Percentiles rank a stretch among this genome's conserved stretches.
phyloP scores from a whole-genome alignment of 2,797 vertebrate species.

The Channa striata region DNA sequence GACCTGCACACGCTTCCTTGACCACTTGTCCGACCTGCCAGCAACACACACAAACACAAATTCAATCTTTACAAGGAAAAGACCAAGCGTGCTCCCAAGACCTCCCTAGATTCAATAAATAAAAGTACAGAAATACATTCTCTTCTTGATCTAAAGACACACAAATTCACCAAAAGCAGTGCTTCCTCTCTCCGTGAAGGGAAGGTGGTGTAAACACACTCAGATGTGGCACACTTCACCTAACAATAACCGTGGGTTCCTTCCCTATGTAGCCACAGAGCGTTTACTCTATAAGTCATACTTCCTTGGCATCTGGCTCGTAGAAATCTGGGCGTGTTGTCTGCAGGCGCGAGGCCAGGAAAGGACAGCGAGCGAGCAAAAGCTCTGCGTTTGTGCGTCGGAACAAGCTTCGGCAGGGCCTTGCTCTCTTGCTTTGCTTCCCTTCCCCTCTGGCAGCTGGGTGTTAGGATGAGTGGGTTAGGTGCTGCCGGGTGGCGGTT shows the following conservation, averaged over 20 bases:
- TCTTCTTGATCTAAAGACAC: conserved; percentile 49
- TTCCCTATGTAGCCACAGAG: conserved; percentile 28
- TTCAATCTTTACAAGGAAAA: conserved; percentile 40
- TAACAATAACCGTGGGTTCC: conserved; percentile 70
- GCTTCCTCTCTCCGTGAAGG: conserved; percentile 37
- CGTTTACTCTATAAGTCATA: conserved; percentile 26
- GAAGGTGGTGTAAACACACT: conserved; percentile 66
- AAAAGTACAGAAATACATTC: conserved; percentile 26
- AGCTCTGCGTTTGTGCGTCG: neutral
- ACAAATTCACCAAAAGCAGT: conserved; percentile 11
- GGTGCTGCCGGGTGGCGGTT: conserved; percentile 59
- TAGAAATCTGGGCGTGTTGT: conserved; percentile 34
- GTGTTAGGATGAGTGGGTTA: conserved; percentile 50
- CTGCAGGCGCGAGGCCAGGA: conserved; percentile 24
- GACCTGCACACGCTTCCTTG: conserved; percentile 36
- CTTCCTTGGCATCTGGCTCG: conserved; percentile 33
- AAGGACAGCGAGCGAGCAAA: conserved; percentile 6
- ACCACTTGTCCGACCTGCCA: neutral
- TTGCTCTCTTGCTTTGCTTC: conserved; percentile 3
- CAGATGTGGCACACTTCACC: conserved; percentile 46
- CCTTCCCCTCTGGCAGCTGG: conserved; percentile 29
- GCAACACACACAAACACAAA: conserved; percentile 23
- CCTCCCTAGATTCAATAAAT: conserved; percentile 62
- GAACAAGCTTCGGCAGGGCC: conserved; percentile 16
- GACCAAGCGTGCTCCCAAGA: conserved; percentile 26